These are phyloP conservation scores for Dipodomys ordii DNA, from an alignment of 2,113 vertebrate genomes.

Conservation along the genomic window DNA sequence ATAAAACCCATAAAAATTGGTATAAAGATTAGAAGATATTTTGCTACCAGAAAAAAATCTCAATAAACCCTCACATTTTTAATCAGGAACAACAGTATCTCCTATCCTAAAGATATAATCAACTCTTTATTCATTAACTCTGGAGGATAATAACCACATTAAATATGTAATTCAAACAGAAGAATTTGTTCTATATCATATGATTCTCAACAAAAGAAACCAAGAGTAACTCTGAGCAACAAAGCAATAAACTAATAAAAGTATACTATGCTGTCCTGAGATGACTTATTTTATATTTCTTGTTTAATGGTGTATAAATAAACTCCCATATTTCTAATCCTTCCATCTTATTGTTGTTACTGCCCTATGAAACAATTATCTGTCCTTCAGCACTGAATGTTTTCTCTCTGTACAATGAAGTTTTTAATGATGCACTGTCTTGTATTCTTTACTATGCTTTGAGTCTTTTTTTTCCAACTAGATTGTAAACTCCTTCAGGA, in stretches of 20 bases:
- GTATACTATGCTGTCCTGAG: not conserved
- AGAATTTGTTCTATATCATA: not conserved
- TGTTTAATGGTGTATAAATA: not conserved
- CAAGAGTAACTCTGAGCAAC: not conserved
- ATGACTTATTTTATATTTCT: not conserved
- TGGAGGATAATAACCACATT: not conserved
- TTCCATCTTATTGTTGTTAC: not conserved
- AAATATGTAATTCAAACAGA: not conserved
- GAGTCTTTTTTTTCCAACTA: not conserved
- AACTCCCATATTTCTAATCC: not conserved
- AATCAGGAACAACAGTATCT: not conserved
- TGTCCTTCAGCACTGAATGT: not conserved
- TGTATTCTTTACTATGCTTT: not conserved
- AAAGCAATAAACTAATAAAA: not conserved
- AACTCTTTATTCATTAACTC: not conserved
- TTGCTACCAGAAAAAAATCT: not conserved
- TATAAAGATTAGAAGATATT: not conserved
- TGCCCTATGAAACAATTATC: not conserved
- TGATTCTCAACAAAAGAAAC: not conserved
- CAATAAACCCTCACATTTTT: not conserved
- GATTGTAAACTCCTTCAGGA: conserved; percentile 29
- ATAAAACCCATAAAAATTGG: not conserved
- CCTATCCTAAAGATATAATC: conserved; percentile 20
- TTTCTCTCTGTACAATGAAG: not conserved
- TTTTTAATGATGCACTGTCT: not conserved